A percentile compares a stretch with the other conserved stretches of the same genome.
Evolutionary conservation across 2,888 invertebrate genomes (phyloP).

Genomic region (Drosophila birchii): DNA sequence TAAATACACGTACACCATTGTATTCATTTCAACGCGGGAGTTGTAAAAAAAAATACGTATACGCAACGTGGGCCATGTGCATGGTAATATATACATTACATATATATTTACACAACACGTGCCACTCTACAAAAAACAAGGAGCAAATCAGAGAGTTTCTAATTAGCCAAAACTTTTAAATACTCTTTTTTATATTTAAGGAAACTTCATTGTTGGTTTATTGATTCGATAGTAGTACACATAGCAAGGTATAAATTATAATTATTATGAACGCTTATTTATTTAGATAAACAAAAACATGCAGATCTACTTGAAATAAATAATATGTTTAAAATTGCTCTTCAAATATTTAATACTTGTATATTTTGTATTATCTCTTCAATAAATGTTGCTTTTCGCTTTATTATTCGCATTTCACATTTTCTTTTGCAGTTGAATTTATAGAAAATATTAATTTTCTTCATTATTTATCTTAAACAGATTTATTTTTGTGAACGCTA

Average conservation of each 20-base stretch:
- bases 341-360: not conserved
- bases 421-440: not conserved
- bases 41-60: constrained; percentile 58
- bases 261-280: not conserved
- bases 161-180: not conserved
- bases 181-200: constrained; percentile 9
- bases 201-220: not conserved
- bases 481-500: too few species aligned
- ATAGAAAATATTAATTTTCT: not conserved
- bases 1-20: constrained; percentile 7
- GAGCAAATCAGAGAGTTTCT: not conserved
- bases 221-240: not conserved
- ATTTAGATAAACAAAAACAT: not conserved
- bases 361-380: not conserved
- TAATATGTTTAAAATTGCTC: not conserved
- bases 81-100: not conserved
- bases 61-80: constrained; percentile 14
- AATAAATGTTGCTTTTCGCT: not conserved
- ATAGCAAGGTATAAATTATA: not conserved
- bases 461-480: not conserved
- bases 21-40: constrained; percentile 27
- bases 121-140: constrained; percentile 14
- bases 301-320: not conserved
- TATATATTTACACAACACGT: constrained; percentile 30
- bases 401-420: not conserved